These are phyloP conservation scores for Furcifer pardalis DNA, from an alignment of 2,797 vertebrate species.

Conservation along the genomic window DNA sequence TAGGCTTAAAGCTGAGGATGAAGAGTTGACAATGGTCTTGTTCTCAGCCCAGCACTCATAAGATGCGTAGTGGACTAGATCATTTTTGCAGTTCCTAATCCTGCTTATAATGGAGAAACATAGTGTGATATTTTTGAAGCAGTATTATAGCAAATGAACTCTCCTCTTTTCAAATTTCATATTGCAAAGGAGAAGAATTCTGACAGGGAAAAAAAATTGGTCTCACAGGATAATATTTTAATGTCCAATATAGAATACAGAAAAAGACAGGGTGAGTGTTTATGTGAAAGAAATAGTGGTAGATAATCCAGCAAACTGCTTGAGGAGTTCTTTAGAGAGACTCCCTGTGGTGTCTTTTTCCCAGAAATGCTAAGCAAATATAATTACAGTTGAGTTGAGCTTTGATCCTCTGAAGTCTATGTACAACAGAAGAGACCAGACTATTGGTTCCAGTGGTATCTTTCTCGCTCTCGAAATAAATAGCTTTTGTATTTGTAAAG, in stretches of 20 bases:
- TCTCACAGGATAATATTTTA: constrained; percentile 39
- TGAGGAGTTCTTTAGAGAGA: neutral
- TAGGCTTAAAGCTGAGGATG: constrained; percentile 61
- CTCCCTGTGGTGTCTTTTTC: neutral
- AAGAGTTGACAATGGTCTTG: constrained; percentile 60
- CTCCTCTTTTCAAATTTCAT: constrained; percentile 52
- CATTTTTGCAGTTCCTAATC: constrained; percentile 68
- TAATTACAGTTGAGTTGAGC: neutral
- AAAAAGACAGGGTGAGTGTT: neutral
- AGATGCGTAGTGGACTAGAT: constrained; percentile 58
- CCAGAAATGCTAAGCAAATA: neutral
- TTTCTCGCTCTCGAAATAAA: neutral
- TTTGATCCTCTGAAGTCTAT: neutral
- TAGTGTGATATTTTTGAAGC: constrained; percentile 51
- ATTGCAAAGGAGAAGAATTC: constrained; percentile 54
- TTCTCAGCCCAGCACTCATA: constrained; percentile 51
- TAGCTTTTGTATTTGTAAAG: neutral
- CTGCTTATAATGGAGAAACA: constrained; percentile 61
- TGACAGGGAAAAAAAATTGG: constrained; percentile 33
- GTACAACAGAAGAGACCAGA: neutral
- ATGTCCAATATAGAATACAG: constrained; percentile 35
- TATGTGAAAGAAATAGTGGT: constrained; percentile 30
- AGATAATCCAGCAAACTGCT: constrained; percentile 16
- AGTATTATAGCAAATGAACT: constrained; percentile 60
- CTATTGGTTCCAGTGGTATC: neutral